Evolutionary conservation across 1,140 invertebrate species (phyloP).

Genomic region (Drosophila gunungcola): DNA sequence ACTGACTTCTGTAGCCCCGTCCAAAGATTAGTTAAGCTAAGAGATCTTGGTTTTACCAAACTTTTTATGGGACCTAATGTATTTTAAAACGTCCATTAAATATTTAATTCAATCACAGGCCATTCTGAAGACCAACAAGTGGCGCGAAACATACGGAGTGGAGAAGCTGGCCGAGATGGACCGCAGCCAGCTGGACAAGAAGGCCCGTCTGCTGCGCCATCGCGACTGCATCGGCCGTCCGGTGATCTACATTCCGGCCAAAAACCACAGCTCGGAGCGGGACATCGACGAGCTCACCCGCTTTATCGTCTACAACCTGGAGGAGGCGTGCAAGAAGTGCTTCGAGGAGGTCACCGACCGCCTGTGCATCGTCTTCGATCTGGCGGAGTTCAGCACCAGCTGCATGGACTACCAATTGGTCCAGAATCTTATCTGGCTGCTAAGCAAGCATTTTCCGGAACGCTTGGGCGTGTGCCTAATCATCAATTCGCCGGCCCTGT

Average conservation of each 20-base stretch:
- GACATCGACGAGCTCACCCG: constrained; percentile 90
- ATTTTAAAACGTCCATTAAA: too few relatives aligned
- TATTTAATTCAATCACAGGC: constrained; percentile 84
- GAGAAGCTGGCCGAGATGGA: constrained; percentile 86
- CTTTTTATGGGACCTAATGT: too few relatives aligned
- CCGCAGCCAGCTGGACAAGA: constrained; percentile 87
- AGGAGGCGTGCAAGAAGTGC: constrained; percentile 90
- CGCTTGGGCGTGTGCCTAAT: constrained; percentile 90
- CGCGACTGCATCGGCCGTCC: constrained; percentile 89
- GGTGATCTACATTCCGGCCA: constrained; percentile 91
- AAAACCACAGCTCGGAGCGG: constrained; percentile 90
- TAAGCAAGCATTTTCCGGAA: constrained; percentile 91
- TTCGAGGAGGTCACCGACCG: constrained; percentile 92
- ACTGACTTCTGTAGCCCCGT: too few relatives aligned
- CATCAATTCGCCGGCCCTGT: constrained; percentile 89
- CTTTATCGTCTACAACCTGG: constrained; percentile 91
- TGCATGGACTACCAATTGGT: constrained; percentile 92
- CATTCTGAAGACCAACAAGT: constrained; percentile 91
- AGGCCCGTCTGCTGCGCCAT: constrained; percentile 89
- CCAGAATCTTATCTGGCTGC: constrained; percentile 91
- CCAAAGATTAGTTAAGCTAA: too few relatives aligned
- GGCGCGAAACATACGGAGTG: constrained; percentile 90
- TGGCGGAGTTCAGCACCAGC: constrained; percentile 89
- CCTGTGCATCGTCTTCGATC: constrained; percentile 91
- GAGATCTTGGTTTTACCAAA: too few relatives aligned